These are phyloP conservation scores for Ectemnius continuus DNA, from an alignment of 2,888 invertebrate species.

Conservation along the genomic window DNA sequence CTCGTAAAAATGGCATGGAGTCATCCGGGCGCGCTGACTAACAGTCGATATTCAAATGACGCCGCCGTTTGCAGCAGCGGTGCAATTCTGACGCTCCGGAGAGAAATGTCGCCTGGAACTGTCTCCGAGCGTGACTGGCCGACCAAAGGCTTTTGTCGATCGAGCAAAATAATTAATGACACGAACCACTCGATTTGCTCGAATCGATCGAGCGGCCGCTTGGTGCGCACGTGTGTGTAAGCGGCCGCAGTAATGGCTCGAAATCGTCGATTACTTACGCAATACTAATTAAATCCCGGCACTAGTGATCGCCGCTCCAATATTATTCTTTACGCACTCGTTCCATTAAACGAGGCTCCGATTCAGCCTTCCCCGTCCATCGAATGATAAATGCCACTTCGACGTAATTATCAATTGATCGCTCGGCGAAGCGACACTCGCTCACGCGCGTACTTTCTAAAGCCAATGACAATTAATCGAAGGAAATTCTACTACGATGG, in stretches of 20 bases:
- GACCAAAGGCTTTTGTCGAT: slow-evolving; percentile 50
- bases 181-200: slow-evolving; percentile 41
- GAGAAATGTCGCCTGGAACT: slow-evolving; percentile 38
- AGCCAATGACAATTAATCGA: too few relatives aligned
- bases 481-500: too few relatives aligned
- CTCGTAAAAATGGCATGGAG: neutral
- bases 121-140: slow-evolving; percentile 33
- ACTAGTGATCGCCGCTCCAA: slow-evolving; percentile 13
- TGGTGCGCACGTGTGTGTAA: slow-evolving; percentile 24
- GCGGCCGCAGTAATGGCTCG: slow-evolving; percentile 37
- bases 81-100: slow-evolving; percentile 8
- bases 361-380: too few relatives aligned
- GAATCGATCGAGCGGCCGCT: slow-evolving; percentile 42
- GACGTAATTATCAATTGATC: too few relatives aligned
- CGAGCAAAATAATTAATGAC: slow-evolving; percentile 57
- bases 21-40: neutral
- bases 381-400: too few relatives aligned
- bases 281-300: slow-evolving; percentile 40
- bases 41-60: slow-evolving; percentile 22
- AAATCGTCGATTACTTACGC: slow-evolving; percentile 29
- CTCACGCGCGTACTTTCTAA: too few relatives aligned
- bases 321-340: too few relatives aligned
- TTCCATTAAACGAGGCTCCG: too few relatives aligned
- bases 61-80: slow-evolving; percentile 9
- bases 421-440: too few relatives aligned